Evolutionary conservation across 2,113 vertebrate genomes (phyloP).

Genomic region (Propithecus coquereli): DNA sequence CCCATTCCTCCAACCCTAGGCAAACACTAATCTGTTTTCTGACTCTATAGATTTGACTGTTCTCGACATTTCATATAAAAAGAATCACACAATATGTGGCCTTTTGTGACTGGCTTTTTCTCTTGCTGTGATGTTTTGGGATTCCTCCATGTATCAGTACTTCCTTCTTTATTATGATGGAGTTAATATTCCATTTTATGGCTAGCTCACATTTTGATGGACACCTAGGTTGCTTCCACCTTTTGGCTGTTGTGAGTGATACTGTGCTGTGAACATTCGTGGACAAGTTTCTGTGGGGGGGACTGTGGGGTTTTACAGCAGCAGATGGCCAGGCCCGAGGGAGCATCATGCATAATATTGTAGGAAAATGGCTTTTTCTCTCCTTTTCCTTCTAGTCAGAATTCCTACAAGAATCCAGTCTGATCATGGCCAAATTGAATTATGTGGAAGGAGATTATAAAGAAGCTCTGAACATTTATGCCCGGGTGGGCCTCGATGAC

Average conservation of each 20-base stretch:
- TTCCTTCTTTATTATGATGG: background rate
- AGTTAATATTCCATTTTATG: background rate
- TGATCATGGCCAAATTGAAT: constrained; percentile 95
- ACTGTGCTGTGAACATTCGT: accelerated
- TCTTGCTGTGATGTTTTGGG: accelerated
- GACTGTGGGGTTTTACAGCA: background rate
- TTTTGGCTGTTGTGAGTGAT: accelerated
- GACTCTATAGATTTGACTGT: accelerated
- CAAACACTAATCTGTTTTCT: accelerated
- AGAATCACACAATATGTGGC: background rate
- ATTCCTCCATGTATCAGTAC: accelerated
- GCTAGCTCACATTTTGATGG: background rate
- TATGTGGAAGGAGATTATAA: constrained; percentile 95
- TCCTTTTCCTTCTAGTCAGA: constrained; percentile 87
- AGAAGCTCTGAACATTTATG: constrained; percentile 91
- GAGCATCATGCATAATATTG: background rate
- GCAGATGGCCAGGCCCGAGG: background rate
- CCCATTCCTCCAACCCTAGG: background rate
- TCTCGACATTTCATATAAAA: background rate
- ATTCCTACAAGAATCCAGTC: constrained; percentile 93
- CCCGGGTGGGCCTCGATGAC: constrained; percentile 90
- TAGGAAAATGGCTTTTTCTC: constrained; percentile 10
- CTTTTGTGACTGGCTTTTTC: background rate
- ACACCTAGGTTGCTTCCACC: background rate
- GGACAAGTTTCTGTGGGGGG: accelerated